Evolutionary conservation across 2,113 vertebrate genomes (phyloP), one percentile per base, ranked within the genome.

Genomic region (Oncorhynchus clarkii): DNA sequence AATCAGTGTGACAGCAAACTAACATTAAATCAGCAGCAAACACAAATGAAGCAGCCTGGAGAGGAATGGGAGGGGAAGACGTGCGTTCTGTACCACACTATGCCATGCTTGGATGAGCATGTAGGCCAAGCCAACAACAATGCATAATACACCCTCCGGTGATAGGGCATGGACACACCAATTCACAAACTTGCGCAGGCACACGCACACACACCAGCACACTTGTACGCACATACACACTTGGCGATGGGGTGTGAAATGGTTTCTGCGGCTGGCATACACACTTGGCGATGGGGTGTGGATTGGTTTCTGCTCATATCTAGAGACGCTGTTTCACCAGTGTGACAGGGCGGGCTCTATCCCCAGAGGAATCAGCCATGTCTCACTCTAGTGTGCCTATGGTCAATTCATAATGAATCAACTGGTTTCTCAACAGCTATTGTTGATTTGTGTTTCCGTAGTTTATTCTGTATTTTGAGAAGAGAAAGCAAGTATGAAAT

Each of bases 61-160:
- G 83, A 88, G 66, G 45, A 67, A 60, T 67, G 84, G 84, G 86
- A 89, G 71, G 82, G 82, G 81, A 85, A 90, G 89, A 90, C 77
- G 87, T 89, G 88, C 88, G 88, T 90, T 89, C 81, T 91, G 89
- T 91, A 92, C 90, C 87, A 89, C 89, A 87, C 87, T 54, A 54
- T 16, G 4, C 5, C 85, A 92, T 92, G 93, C 92, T 92, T 91
- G 91, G 89, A 26, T 92, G 89, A 92, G 89, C 92, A 93, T 92
- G 90, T 93, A 92, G 92, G 93, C 89, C 92, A 92, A 78, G 89
- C 86, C 84, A 90, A 92, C 93, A 92, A 92, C 92, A 93, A 92
- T 90, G 89, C 91, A 89, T 90, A 91, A 90, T 88, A 92, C 87
- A 89, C 89, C 91, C 89, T 88, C 84, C 84, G 89, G 90, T 89